Evolutionary conservation across 1,140 invertebrate genomes (phyloP), one percentile per base, ranked within the genome.

Genomic region (Stenopsyche tienmushanensis): DNA sequence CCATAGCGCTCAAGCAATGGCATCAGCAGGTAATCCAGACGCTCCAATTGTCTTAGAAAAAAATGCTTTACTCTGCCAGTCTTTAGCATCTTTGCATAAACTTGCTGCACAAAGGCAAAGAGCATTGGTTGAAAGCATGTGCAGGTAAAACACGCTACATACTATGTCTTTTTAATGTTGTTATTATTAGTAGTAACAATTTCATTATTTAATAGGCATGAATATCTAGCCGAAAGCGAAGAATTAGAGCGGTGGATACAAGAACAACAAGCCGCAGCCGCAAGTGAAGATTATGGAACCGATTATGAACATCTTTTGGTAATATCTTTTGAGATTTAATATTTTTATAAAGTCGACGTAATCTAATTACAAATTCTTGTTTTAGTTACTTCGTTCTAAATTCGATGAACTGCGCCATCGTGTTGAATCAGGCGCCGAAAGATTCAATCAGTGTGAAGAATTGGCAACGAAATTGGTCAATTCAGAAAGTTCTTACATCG

Each of bases 341-440:
- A 24, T 62, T 17, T 24, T n/a, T n/a, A n/a, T n/a, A n/a, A n/a
- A n/a, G n/a, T n/a, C n/a, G n/a, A n/a, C n/a, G n/a, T n/a, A n/a
- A n/a, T n/a, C n/a, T n/a, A n/a, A n/a, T n/a, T n/a, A n/a, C n/a
- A n/a, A n/a, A 25, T 9, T 59, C 71, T 52, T 69, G 72, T 77
- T 83, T 50, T 70, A 91, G 88, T 82, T 93, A 26, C 75, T 98
- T 17, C 88, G 93, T 73, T 89, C 89, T 21, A 98, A 97, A 81
- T 99, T 98, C 79, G 94, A 97, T 71, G 96, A 98, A 75, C 90
- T 98, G 54, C 95, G 96, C 71, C 91, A 95, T 72, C 84, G 89
- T 55, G 90, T 98, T 15, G 93, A 97, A 73, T 89, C 91, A 26
- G 95, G 94, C 0, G 87, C 91, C 0, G 95, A 98, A 76, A 82